Conservation (phyloP, 2,888 invertebrate genomes). For the Allolobophora icterica region DNA sequence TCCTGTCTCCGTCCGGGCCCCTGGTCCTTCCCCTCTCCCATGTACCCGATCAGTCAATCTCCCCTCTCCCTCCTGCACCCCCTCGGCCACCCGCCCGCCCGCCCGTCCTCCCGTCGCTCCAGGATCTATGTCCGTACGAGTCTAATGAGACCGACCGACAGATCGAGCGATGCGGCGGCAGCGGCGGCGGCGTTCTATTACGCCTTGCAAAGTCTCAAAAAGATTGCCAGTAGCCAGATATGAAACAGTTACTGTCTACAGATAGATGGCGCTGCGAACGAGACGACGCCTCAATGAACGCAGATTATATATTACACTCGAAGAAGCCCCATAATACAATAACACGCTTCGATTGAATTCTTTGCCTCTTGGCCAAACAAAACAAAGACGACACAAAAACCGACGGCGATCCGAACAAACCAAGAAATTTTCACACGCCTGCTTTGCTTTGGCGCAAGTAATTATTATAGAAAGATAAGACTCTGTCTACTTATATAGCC, state of each 20-base stretch:
- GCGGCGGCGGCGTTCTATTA: not conserved
- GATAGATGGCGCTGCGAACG: conserved; percentile 1
- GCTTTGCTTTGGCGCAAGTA: not conserved
- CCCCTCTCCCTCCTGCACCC: not conserved
- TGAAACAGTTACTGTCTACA: conserved; percentile 17
- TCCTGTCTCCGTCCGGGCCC: not conserved
- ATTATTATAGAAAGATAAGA: not conserved
- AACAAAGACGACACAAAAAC: not conserved
- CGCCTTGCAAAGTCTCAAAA: conserved; percentile 17
- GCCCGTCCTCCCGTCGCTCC: not conserved
- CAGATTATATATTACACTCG: conserved; percentile 11
- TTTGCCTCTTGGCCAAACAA: conserved; percentile 1
- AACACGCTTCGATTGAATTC: conserved; percentile 17
- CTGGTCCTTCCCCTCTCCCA: not conserved
- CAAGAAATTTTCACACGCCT: not conserved
- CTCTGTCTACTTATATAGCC: not conserved
- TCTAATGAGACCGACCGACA: conserved; percentile 5
- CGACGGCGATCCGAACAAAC: not conserved
- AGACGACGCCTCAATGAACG: conserved; percentile 17
- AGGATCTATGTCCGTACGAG: conserved; percentile 17
- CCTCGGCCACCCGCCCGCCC: not conserved
- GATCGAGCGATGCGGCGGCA: not conserved
- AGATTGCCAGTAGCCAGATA: conserved; percentile 6
- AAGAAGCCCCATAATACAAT: not conserved
- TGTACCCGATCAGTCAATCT: conserved; percentile 8